Base-by-base conservation (phyloP, 2,797 vertebrate genomes). In the Oryzias sinensis region DNA sequence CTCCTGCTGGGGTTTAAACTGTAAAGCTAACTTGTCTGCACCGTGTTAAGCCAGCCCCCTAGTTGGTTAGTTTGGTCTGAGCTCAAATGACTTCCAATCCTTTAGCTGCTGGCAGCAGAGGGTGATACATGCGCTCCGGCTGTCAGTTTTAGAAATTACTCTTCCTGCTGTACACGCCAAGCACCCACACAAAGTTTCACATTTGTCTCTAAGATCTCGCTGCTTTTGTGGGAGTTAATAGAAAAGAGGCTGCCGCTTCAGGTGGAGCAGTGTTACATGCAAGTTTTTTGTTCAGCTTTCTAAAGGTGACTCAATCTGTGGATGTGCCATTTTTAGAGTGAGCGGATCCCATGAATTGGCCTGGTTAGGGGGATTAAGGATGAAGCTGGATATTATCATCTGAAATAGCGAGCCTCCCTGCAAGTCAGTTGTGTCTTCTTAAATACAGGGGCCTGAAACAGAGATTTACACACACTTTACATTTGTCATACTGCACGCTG, bases 371-470 rank as follows among this genome's bases (percentile, higher is more conserved):
- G 42, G 58, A 74, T 49, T 13, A 56, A 73, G 72, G 27, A 44
- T 37, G 60, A 43, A 62, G 59, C 70, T 48, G 72, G 73, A 82
- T 81, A 68, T 81, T 73, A 65, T 51, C 17, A 51, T 70, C 61
- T 80, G 65, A 81, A 77, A 84, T 59, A 73, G 53, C 52, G 20
- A 50, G 55, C 64, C 41, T 79, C 59, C 62, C 49, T 49, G 71
- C 48, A 66, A 76, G 79, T 83, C 86, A 82, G 80, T 75, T 79
- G 82, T 53, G 80, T 65, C 57, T 68, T 72, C 77, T 63, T 18
- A 76, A 73, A 87, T 44, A 5, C 63, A 4, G 43, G 62, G 69
- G 76, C 74, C 68, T 70, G 9, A 9, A 59, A 68, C 68, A 67
- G 62, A 50, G 49, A 18, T 43, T 18, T 22, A 43, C 14, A 5